Percentiles rank a stretch among this genome's conserved stretches.
These are phyloP conservation scores for Disparrhopalites patrizii DNA, from an alignment of 2,888 invertebrate species.

Conservation along the genomic window DNA sequence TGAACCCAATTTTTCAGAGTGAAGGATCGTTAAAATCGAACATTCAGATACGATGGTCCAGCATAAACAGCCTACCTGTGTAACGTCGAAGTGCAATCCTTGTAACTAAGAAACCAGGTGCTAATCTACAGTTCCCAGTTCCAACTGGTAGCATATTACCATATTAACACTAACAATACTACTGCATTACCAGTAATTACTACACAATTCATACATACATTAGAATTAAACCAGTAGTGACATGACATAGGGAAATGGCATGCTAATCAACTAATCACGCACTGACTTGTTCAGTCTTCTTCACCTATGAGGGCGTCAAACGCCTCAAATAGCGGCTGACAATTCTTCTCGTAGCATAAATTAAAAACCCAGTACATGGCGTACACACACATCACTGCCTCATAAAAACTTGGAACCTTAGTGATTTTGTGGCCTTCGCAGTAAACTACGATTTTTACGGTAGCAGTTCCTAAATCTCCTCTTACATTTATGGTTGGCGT, in stretches of 20 bases:
- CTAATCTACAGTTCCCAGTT: too few relatives aligned
- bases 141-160: too few relatives aligned
- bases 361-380: conserved; percentile 15
- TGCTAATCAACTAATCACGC: too few relatives aligned
- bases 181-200: neutral
- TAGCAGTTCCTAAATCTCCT: neutral
- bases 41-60: too few relatives aligned
- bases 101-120: too few relatives aligned
- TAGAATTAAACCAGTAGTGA: neutral
- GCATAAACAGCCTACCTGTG: too few relatives aligned
- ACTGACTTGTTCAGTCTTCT: neutral
- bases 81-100: too few relatives aligned
- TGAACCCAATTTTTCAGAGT: too few relatives aligned
- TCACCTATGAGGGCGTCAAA: conserved; percentile 3
- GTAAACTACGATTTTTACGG: neutral
- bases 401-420: neutral
- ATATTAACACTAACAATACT: too few relatives aligned
- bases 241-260: too few relatives aligned
- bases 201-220: neutral
- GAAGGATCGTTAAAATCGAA: too few relatives aligned
- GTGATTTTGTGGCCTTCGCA: neutral
- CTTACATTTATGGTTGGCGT: conserved; percentile 10
- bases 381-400: conserved; percentile 8
- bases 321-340: neutral
- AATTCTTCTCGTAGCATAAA: neutral